phyloP scores from a whole-genome alignment of 2,113 vertebrate species.

The Promerops cafer region DNA sequence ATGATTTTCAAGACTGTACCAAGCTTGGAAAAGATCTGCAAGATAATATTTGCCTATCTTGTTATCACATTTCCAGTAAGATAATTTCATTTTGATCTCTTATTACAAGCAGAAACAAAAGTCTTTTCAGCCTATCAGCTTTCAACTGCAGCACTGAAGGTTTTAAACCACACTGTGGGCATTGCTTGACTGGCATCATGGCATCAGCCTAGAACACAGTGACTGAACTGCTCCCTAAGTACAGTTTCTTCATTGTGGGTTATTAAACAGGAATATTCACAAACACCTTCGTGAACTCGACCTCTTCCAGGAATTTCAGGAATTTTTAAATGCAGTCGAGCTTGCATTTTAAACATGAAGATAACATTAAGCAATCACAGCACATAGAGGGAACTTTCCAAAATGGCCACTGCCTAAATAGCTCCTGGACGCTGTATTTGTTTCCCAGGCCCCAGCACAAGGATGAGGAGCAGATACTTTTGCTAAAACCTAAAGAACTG shows the following conservation, averaged over 20 bases:
- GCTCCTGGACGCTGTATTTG: background rate
- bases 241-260: background rate
- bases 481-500: background rate
- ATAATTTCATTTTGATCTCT: background rate
- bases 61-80: background rate
- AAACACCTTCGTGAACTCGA: background rate
- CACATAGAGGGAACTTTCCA: background rate
- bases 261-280: background rate
- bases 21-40: conserved; percentile 94
- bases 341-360: background rate
- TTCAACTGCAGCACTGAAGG: background rate
- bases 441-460: background rate
- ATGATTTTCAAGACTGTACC: conserved; percentile 94
- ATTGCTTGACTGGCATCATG: background rate
- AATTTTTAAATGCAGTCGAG: background rate
- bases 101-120: background rate
- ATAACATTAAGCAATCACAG: background rate
- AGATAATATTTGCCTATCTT: background rate
- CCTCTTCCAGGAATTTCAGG: background rate
- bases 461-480: background rate
- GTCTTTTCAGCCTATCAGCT: background rate
- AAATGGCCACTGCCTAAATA: background rate
- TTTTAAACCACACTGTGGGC: background rate
- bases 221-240: background rate
- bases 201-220: background rate